phyloP scores from a whole-genome alignment of 2,888 invertebrate genomes.

The Melieria crassipennis region DNA sequence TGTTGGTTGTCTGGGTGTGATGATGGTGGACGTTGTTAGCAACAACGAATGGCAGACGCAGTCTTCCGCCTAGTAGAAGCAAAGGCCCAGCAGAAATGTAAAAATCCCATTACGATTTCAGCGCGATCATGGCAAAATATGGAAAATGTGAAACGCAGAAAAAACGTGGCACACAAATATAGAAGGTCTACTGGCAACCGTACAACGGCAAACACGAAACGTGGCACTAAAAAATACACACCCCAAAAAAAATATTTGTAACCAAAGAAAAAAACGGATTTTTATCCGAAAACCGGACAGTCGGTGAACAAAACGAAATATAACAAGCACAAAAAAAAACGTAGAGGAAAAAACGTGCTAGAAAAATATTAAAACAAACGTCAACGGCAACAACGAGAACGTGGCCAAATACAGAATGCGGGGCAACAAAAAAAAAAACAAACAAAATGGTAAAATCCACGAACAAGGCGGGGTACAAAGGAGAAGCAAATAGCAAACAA shows the following conservation, averaged over 20 bases:
- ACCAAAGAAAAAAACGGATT: slow-evolving; percentile 49
- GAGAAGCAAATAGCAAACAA: background rate
- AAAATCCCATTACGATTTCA: slow-evolving; percentile 63
- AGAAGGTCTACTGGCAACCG: background rate
- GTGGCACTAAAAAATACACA: slow-evolving; percentile 14
- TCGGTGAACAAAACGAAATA: background rate
- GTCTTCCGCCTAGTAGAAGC: background rate
- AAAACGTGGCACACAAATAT: background rate
- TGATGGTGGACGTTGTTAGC: too few species aligned
- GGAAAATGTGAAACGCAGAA: background rate
- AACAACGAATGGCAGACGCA: too few species aligned
- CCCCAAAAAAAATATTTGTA: slow-evolving; percentile 19
- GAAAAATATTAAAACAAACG: slow-evolving; percentile 54
- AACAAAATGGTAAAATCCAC: background rate
- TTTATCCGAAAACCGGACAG: slow-evolving; percentile 60
- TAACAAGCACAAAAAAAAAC: slow-evolving; percentile 28
- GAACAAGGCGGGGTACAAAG: background rate
- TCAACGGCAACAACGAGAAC: slow-evolving; percentile 46
- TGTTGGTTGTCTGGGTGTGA: too few species aligned
- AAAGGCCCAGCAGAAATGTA: slow-evolving; percentile 45
- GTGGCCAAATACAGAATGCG: background rate
- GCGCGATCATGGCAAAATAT: slow-evolving; percentile 50
- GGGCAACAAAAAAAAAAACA: slow-evolving; percentile 1
- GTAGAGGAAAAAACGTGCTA: slow-evolving; percentile 32
- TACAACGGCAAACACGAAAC: background rate